Percentiles rank a stretch among this genome's conserved stretches.
phyloP scores from a whole-genome alignment of 2,797 vertebrate genomes.

The Craterocephalus amniculus region DNA sequence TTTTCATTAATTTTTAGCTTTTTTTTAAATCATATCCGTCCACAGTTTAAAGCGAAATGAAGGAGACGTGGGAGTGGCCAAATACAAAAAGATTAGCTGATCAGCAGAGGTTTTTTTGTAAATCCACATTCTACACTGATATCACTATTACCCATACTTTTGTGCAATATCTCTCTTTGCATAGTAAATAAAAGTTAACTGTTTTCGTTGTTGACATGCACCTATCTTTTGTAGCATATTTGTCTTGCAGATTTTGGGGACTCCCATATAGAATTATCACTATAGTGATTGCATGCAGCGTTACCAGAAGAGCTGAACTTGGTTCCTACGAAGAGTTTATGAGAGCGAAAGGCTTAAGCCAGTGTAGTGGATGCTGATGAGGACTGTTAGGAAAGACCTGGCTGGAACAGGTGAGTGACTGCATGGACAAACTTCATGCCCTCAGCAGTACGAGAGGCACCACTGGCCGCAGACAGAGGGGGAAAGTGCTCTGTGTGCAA shows the following conservation, averaged over 20 bases:
- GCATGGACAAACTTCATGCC: conserved; percentile 67
- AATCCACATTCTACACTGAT: conserved; percentile 70
- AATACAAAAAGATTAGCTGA: conserved; percentile 76
- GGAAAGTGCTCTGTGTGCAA: conserved; percentile 80
- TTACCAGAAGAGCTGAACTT: conserved; percentile 79
- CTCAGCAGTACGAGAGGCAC: conserved; percentile 75
- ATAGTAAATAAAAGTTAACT: conserved; percentile 95
- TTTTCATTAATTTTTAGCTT: conserved; percentile 4
- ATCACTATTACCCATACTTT: conserved; percentile 77
- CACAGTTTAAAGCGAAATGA: conserved; percentile 71
- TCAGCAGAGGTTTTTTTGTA: conserved; percentile 63
- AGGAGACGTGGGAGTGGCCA: conserved; percentile 70
- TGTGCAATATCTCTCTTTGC: conserved; percentile 96
- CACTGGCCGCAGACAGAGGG: conserved; percentile 76
- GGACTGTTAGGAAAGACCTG: conserved; percentile 72
- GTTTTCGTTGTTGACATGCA: conserved; percentile 89
- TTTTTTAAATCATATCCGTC: conserved; percentile 34
- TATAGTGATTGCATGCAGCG: conserved; percentile 89
- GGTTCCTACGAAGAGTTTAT: conserved; percentile 78
- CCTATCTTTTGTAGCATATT: conserved; percentile 84
- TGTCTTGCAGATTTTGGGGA: conserved; percentile 79
- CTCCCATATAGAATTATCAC: conserved; percentile 83
- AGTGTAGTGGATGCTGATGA: conserved; percentile 77
- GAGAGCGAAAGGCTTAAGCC: conserved; percentile 76
- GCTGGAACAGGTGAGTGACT: conserved; percentile 66